Evolutionary conservation across 1,140 invertebrate species (phyloP).

Genomic region (Pollicipes pollicipes): DNA sequence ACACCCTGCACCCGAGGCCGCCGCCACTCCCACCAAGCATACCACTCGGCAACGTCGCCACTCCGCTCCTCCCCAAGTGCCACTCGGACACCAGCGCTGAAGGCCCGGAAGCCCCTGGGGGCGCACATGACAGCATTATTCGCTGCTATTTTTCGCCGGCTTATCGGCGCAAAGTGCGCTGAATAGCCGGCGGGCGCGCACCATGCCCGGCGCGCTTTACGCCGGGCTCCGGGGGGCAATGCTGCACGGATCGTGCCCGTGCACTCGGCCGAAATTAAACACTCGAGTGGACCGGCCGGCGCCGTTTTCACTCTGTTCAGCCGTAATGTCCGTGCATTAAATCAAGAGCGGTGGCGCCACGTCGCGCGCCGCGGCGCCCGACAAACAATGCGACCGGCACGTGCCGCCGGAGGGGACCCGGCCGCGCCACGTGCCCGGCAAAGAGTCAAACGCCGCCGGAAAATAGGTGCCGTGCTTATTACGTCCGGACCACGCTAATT

Average conservation of each 20-base stretch:
- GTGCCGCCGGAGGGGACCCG: neutral
- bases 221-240: too few relatives aligned
- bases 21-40: too few relatives aligned
- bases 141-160: neutral
- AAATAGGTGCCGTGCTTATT: neutral
- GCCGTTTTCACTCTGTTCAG: neutral
- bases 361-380: neutral
- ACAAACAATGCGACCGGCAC: conserved; percentile 4
- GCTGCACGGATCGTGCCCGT: too few relatives aligned
- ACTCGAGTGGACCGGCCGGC: neutral
- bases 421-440: neutral
- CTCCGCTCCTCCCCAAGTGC: too few relatives aligned
- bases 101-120: too few relatives aligned
- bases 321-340: conserved; percentile 1
- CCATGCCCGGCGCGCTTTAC: too few relatives aligned
- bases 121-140: neutral
- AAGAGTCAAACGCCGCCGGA: conserved; percentile 1
- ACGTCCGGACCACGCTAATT: neutral
- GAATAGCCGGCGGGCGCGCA: too few relatives aligned
- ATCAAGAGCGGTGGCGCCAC: conserved; percentile 3
- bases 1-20: too few relatives aligned
- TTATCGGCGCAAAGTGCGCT: neutral
- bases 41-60: too few relatives aligned
- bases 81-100: too few relatives aligned
- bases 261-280: too few relatives aligned